Evolutionary conservation across 2,888 invertebrate species (phyloP).

Genomic region (Azorinus chamasolen): DNA sequence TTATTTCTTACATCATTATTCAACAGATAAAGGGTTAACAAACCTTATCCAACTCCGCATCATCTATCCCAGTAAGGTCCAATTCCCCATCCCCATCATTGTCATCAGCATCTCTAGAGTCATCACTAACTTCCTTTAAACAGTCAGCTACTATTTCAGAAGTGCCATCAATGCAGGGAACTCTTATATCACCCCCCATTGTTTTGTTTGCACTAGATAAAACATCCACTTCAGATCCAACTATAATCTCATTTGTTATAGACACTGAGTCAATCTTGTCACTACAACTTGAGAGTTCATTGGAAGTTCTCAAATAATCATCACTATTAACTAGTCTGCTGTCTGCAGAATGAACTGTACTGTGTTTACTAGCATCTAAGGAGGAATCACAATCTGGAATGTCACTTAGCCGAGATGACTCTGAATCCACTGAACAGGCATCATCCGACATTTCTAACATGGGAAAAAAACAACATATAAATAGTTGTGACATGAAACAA

Average conservation of each 20-base stretch:
- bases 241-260: conserved; percentile 1
- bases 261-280: background rate
- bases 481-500: too few species aligned
- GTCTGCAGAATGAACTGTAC: too few species aligned
- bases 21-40: too few species aligned
- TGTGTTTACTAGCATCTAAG: too few species aligned
- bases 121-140: conserved; percentile 63
- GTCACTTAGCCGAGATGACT: conserved; percentile 1
- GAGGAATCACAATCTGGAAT: too few species aligned
- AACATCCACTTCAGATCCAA: conserved; percentile 1
- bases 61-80: conserved; percentile 92
- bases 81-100: conserved; percentile 88
- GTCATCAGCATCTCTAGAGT: conserved; percentile 57
- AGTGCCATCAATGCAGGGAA: conserved; percentile 72
- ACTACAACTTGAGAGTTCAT: too few species aligned
- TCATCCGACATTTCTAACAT: background rate
- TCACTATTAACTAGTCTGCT: too few species aligned
- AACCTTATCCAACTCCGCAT: conserved; percentile 93
- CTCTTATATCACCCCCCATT: background rate
- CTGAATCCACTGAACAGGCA: background rate
- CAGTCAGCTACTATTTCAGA: conserved; percentile 88
- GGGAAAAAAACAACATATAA: too few species aligned
- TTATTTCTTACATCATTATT: too few species aligned
- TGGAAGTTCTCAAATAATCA: too few species aligned
- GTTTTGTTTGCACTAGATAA: background rate